Evolutionary conservation across 2,797 vertebrate species (phyloP), one percentile per base, ranked within the genome.

Genomic region (Notamacropus eugenii): DNA sequence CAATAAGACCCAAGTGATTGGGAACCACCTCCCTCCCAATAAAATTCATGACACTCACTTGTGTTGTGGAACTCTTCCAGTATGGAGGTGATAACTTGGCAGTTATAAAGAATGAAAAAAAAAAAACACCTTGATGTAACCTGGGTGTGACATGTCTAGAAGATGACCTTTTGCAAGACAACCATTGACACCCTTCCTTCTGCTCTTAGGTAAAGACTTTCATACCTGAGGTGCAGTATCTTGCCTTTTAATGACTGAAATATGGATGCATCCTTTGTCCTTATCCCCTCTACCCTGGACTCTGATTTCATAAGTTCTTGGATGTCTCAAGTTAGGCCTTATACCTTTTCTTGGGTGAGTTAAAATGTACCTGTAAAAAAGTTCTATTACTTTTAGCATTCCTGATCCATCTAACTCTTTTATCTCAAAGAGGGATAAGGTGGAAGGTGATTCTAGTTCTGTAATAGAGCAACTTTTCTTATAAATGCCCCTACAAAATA

Each of bases 401-500:
- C 1, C 74, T 50, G 40, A 82, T 3, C 9, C 27, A 62, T 34
- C 74, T 27, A 24, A 50, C 40, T 87, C 40, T 87, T 82, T 82
- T 46, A 27, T 46, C 31, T 24, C 22, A 87, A 87, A 82, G 40
- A 46, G n/a, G 40, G 11, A n/a, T 82, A 19, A 24, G 74, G 6
- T 82, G 9, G 74, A 82, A 82, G 74, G 3, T 10, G 24, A 87
- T 50, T 87, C 93, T 29, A 10, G 4, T 93, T 95, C 96, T 29
- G 93, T 29, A 91, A 82, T 91, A 54, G 54, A 87, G 13, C 24
- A 91, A 52, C 22, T 94, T 94, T 16, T 55, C 67, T 94, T 90
- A 92, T 55, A 93, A 93, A 95, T 29, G 74, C 9, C 16, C n/a
- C 96, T 91, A 91, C 34, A 31, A 95, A 95, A 67, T 92, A 22